These are phyloP conservation scores for Craniophora ligustri DNA, from an alignment of 2,888 invertebrate species.

Conservation along the genomic window DNA sequence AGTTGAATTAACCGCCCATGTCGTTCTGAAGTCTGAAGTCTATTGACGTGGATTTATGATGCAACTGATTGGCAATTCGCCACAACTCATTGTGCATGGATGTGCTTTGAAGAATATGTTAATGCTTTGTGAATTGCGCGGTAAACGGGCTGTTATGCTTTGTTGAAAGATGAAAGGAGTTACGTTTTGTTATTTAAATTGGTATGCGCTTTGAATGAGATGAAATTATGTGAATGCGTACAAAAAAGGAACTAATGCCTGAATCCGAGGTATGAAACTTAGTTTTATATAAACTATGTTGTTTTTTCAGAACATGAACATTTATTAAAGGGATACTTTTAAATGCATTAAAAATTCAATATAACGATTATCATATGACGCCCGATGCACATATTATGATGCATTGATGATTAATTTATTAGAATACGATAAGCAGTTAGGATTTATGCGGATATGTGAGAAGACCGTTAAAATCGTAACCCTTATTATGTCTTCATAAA, in stretches of 20 bases:
- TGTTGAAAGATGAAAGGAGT: conserved; percentile 17
- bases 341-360: no score
- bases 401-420: no score
- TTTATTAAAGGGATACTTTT: no score
- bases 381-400: no score
- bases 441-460: no score
- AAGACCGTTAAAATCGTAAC: no score
- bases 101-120: conserved; percentile 56
- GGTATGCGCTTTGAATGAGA: not conserved
- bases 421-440: no score
- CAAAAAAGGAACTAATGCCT: not conserved
- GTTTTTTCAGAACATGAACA: no score
- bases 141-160: conserved; percentile 9
- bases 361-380: no score
- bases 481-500: no score
- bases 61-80: conserved; percentile 66
- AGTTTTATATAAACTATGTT: no score
- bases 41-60: conserved; percentile 68
- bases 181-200: not conserved
- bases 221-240: not conserved
- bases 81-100: conserved; percentile 53
- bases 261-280: no score
- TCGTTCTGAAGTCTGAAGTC: conserved; percentile 42
- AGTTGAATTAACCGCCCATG: conserved; percentile 65
- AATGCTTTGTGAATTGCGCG: conserved; percentile 33